Evolutionary conservation across 2,113 vertebrate species (phyloP), one percentile per base, ranked within the genome.

Genomic region (Brachyhypopomus occidentalis): DNA sequence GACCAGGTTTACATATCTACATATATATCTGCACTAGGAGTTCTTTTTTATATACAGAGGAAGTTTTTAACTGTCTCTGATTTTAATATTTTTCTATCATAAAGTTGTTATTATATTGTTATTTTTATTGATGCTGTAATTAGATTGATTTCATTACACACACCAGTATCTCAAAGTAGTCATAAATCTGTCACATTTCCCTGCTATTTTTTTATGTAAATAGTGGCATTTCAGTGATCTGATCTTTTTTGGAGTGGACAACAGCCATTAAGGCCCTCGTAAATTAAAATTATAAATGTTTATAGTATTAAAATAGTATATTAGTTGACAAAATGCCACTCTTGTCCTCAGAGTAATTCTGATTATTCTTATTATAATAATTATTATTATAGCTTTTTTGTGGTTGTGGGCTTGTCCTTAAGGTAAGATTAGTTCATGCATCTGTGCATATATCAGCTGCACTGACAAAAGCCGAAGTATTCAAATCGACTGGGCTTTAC

Each of bases 1-100:
- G 94, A 96, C 94, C 95, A 96, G 94, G 95, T 96, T 97, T 96
- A 97, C 96, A 96, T 93, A 95, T 94, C 94, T 94, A 94, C 93
- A 94, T 94, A 95, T 95, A 94, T 94, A 95, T 95, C 96, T 96
- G 96, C 96, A 95, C 94, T 96, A 98, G 95, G 94, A 93, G 77
- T 94, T 83, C 88, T 90, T 89, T 77, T 84, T 90, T 92, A 90
- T 88, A 83, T 81, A 86, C 89, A 91, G 87, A 91, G 89, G 86
- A 92, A 87, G 85, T 90, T 84, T 90, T 91, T 87, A 89, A 92
- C 89, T 88, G 88, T 91, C 83, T 76, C 79, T 93, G 90, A 92
- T 92, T 91, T 86, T 89, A 90, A 87, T 88, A 86, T 91, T 88
- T 87, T 83, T 52, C 45, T 87, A 71, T 84, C 80, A 81, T 81